Percentiles rank a stretch among this genome's conserved stretches.
phyloP scores from a whole-genome alignment of 37 sponge, comb jelly and placozoan species.

The Sycon ciliatum region DNA sequence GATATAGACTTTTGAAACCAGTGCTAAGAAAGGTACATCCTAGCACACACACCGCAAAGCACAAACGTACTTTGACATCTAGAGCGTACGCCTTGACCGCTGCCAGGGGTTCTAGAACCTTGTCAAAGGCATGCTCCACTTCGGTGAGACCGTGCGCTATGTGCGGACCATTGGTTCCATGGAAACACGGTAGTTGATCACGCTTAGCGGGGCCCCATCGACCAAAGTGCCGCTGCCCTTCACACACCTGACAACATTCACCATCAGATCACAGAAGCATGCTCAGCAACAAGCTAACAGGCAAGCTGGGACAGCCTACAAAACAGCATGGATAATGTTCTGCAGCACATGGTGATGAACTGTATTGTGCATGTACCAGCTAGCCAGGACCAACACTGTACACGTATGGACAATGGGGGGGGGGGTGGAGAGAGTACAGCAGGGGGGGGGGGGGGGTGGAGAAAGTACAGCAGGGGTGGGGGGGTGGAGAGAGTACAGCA shows the following conservation, averaged over 20 bases:
- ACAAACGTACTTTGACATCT: slow-evolving; percentile 80
- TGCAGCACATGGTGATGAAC: too few species aligned
- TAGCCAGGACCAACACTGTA: too few species aligned
- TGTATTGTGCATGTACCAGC: too few species aligned
- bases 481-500: too few species aligned
- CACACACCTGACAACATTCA: slow-evolving; percentile 59
- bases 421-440: too few species aligned
- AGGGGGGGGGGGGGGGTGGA: too few species aligned
- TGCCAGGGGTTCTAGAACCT: slow-evolving; percentile 53
- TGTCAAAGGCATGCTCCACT: slow-evolving; percentile 91
- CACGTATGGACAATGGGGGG: too few species aligned
- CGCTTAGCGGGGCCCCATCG: slow-evolving; percentile 71
- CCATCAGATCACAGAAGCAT: not conserved
- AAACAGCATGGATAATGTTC: not conserved
- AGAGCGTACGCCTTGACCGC: slow-evolving; percentile 66
- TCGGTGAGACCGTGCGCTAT: slow-evolving; percentile 73
- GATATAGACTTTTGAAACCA: not conserved
- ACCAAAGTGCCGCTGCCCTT: slow-evolving; percentile 81
- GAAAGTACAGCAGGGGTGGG: too few species aligned
- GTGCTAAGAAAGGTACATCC: not conserved
- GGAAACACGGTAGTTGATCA: slow-evolving; percentile 71
- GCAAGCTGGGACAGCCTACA: too few species aligned
- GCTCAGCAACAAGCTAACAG: not conserved
- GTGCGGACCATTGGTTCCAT: slow-evolving; percentile 73
- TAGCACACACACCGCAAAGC: not conserved